A percentile compares a stretch with the other conserved stretches of the same genome.
Conservation (phyloP, 1,140 invertebrate species). For the Coptotermes formosanus region DNA sequence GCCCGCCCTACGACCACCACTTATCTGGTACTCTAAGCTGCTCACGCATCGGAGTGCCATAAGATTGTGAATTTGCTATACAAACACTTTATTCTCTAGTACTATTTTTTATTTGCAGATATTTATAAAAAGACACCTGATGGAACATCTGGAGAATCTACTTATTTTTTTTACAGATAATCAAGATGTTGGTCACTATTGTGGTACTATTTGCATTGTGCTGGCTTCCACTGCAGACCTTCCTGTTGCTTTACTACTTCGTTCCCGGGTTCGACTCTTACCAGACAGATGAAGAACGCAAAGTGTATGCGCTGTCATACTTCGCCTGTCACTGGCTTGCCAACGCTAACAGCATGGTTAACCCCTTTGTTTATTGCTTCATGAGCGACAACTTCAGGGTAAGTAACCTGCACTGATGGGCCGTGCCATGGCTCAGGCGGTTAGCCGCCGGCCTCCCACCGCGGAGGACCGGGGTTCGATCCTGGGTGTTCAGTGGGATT, state of each 20-base stretch:
- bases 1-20: no score
- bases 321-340: conserved; percentile 56
- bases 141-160: neutral
- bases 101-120: no score
- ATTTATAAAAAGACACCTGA: no score
- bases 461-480: no score
- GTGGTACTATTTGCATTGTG: conserved; percentile 55
- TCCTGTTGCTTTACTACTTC: conserved; percentile 48
- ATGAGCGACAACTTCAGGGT: conserved; percentile 63
- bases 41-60: no score
- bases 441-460: no score
- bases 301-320: conserved; percentile 46
- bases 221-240: conserved; percentile 56
- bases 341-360: conserved; percentile 60
- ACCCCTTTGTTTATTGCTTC: conserved; percentile 63
- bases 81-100: no score
- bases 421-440: no score
- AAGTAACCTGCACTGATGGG: conserved; percentile 38
- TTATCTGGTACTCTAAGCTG: no score
- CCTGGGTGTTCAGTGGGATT: no score
- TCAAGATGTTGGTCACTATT: conserved; percentile 56
- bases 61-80: no score
- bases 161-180: conserved; percentile 49
- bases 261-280: conserved; percentile 43
- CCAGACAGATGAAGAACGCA: conserved; percentile 40